Base-by-base conservation (phyloP, 2,888 invertebrate species). In the Prenolepis imparis region DNA sequence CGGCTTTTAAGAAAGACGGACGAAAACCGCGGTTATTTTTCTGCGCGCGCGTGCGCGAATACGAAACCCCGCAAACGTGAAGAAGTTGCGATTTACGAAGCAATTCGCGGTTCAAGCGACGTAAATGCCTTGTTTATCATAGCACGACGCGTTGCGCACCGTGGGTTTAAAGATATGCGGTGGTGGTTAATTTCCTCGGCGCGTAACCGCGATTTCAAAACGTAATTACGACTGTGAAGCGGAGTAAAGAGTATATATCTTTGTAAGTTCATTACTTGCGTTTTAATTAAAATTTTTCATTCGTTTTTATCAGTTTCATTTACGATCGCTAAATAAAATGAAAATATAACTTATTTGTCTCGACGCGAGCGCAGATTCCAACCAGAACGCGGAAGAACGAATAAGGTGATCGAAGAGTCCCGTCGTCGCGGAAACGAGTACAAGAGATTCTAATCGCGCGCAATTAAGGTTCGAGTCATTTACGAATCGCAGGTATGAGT, bases 11-110 rank as follows among this genome's bases (percentile, higher is more conserved):
- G 57, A 57, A 24, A 39, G 81, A 70, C 39, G 78, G 44, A 15
- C 87, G 74, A 87, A 87, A 88, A 88, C 90, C 87, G 83, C 89
- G 84, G 41, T 59, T 1, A 64, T 64, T 68, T 83, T 84, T 87
- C 82, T 83, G 68, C 78, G 75, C 84, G 75, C 82, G 64, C 75
- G 83, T 82, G 73, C 88, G 84, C 87, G 32, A 36, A 88, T 83
- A 82, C 44, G 84, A 87, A 87, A 89, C 87, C 83, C 73, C 70
- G 83, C 87, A 86, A 83, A 84, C 82, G 81, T 84, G 82, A 75
- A 77, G 82, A 89, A 86, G 28, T 89, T 86, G 84, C 77, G 83
- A 89, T 83, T 83, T 24, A 59, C 68, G 70, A 59, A 21, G 70
- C 57, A 59, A 24, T 70, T 70, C 78, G 78, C 78, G 78, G 70